These are phyloP conservation scores for Aradophagus sp. DNA, from an alignment of 1,140 invertebrate species.

Conservation along the genomic window DNA sequence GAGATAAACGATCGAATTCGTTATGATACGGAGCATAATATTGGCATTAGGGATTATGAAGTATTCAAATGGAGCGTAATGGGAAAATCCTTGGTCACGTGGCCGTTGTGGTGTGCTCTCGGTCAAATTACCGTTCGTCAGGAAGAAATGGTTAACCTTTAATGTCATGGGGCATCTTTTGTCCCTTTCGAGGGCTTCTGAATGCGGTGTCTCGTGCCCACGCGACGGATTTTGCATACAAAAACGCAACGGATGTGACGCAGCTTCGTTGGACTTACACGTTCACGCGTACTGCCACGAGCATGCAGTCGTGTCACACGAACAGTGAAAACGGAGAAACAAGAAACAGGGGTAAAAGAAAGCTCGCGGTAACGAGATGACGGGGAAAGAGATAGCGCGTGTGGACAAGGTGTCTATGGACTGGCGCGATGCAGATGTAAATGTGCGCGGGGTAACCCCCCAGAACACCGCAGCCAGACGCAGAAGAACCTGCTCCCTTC, in stretches of 20 bases:
- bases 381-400: conserved; percentile 37
- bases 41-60: conserved; percentile 49
- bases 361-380: conserved; percentile 51
- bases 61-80: conserved; percentile 56
- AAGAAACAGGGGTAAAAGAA: conserved; percentile 42
- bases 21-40: conserved; percentile 19
- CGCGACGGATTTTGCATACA: conserved; percentile 63
- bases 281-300: conserved; percentile 6
- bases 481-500: conserved; percentile 62
- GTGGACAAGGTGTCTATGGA: conserved; percentile 57
- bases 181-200: conserved; percentile 70
- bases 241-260: conserved; percentile 58
- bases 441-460: conserved; percentile 38
- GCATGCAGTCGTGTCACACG: conserved; percentile 27
- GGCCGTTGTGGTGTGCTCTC: conserved; percentile 57
- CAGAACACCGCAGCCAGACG: conserved; percentile 43
- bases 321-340: conserved; percentile 30
- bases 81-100: conserved; percentile 64
- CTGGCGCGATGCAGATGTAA: conserved; percentile 53
- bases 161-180: conserved; percentile 70
- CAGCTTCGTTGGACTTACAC: conserved; percentile 26
- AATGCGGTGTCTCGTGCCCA: conserved; percentile 49
- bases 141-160: conserved; percentile 69
- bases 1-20: too few species aligned
- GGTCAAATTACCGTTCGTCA: conserved; percentile 59